Conservation (phyloP, 1,140 invertebrate species). For the Drosophila nannoptera region DNA sequence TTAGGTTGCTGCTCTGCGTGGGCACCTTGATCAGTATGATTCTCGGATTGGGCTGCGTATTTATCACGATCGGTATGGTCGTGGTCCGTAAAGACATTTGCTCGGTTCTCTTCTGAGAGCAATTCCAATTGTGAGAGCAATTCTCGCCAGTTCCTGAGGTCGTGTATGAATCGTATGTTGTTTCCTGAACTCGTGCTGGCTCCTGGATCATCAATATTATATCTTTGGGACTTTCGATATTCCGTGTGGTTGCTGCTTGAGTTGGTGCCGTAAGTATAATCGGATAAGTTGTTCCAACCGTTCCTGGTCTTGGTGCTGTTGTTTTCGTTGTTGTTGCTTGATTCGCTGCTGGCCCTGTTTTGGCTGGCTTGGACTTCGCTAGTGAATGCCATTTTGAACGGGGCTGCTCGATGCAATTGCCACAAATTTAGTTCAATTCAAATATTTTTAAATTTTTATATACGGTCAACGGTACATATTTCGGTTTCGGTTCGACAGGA, state of each 20-base stretch:
- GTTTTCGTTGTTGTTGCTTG: conserved; percentile 42
- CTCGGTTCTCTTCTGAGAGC: conserved; percentile 59
- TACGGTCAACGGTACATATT: conserved; percentile 41
- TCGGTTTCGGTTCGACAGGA: conserved; percentile 61
- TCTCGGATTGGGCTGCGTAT: conserved; percentile 62
- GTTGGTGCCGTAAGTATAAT: conserved; percentile 37
- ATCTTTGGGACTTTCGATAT: conserved; percentile 69
- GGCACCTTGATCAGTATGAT: conserved; percentile 69
- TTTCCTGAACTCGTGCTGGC: conserved; percentile 62
- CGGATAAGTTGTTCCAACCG: conserved; percentile 16
- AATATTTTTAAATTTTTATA: conserved; percentile 29
- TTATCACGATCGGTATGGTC: conserved; percentile 62
- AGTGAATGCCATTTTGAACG: conserved; percentile 79
- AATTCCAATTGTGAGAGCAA: conserved; percentile 50
- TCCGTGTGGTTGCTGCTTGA: conserved; percentile 52
- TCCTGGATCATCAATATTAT: conserved; percentile 79
- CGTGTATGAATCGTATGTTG: conserved; percentile 51
- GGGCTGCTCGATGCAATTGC: conserved; percentile 50
- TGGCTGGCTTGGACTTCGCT: conserved; percentile 70
- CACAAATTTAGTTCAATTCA: conserved; percentile 20
- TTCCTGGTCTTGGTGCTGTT: conserved; percentile 29
- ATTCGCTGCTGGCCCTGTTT: conserved; percentile 68
- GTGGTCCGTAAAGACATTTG: conserved; percentile 38
- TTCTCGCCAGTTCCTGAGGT: conserved; percentile 3
- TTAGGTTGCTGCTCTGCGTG: conserved; percentile 27